phyloP scores from a whole-genome alignment of 1,140 invertebrate genomes.

The Papilio polyxenes region DNA sequence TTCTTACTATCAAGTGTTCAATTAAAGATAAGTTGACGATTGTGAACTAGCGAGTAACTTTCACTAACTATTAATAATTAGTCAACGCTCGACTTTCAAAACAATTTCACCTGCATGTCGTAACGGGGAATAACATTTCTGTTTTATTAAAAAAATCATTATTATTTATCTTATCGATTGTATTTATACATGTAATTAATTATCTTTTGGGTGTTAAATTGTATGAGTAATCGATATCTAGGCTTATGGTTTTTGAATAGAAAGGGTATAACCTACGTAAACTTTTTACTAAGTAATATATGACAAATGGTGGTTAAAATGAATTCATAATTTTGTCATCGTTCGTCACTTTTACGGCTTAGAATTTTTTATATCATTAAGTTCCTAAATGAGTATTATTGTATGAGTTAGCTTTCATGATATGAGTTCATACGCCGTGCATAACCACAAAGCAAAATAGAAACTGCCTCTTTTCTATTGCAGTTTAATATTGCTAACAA shows the following conservation, averaged over 20 bases:
- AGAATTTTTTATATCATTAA: background rate
- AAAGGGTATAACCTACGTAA: background rate
- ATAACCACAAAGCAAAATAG: background rate
- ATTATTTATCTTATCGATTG: background rate
- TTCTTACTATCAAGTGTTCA: background rate
- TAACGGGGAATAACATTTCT: constrained; percentile 3
- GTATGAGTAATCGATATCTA: background rate
- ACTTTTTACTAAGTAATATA: background rate
- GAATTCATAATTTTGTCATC: constrained; percentile 1
- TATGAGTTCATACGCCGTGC: background rate
- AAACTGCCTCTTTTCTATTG: background rate
- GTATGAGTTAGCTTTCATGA: background rate
- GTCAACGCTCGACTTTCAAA: constrained; percentile 22
- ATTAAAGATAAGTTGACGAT: background rate
- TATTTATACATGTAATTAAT: background rate
- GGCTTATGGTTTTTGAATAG: background rate
- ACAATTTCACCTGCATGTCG: constrained; percentile 14
- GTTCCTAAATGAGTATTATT: background rate
- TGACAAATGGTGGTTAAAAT: constrained; percentile 4
- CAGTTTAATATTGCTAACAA: background rate
- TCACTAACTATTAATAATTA: constrained; percentile 17
- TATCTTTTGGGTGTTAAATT: background rate
- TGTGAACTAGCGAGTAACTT: background rate
- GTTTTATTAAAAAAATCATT: constrained; percentile 13
- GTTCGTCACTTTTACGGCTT: background rate